A percentile compares a stretch with the other conserved stretches of the same genome.
Evolutionary conservation across 30 jellyfish, hydroid and myxozoan genomes (phyloP).

Genomic region (Hydra vulgaris): DNA sequence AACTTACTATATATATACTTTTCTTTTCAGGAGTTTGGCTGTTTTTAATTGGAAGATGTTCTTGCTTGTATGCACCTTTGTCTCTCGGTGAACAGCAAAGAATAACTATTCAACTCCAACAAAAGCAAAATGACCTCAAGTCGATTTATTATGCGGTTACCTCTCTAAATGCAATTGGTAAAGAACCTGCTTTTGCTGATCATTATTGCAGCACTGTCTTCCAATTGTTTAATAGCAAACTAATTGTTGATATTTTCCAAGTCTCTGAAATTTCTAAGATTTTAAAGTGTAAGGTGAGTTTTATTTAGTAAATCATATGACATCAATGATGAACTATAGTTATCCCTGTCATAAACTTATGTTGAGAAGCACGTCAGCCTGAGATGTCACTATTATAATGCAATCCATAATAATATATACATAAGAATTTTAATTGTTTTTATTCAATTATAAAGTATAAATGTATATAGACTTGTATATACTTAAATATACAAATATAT

Average conservation of each 20-base stretch:
- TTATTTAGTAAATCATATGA: neutral
- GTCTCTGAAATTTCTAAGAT: constrained; percentile 55
- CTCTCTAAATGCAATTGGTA: constrained; percentile 59
- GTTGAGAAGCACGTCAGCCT: neutral
- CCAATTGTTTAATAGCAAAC: constrained; percentile 21
- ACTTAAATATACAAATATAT: too few relatives aligned
- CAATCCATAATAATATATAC: too few relatives aligned
- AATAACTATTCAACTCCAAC: constrained; percentile 18
- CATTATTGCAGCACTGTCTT: constrained; percentile 46
- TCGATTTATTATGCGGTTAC: constrained; percentile 43
- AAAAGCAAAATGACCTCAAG: constrained; percentile 31
- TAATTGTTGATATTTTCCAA: constrained; percentile 36
- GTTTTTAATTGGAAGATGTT: neutral
- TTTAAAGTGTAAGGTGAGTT: constrained; percentile 62
- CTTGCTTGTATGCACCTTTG: neutral
- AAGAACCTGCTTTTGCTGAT: constrained; percentile 58
- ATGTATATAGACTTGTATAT: too few relatives aligned
- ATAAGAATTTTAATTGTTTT: neutral
- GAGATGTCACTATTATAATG: neutral
- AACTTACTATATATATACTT: neutral
- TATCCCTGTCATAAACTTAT: neutral
- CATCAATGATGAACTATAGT: neutral
- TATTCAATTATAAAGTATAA: too few relatives aligned
- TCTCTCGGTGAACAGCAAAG: constrained; percentile 18
- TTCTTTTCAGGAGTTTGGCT: neutral